Conservation (phyloP, 2,113 vertebrate species). For the Silurus meridionalis region DNA sequence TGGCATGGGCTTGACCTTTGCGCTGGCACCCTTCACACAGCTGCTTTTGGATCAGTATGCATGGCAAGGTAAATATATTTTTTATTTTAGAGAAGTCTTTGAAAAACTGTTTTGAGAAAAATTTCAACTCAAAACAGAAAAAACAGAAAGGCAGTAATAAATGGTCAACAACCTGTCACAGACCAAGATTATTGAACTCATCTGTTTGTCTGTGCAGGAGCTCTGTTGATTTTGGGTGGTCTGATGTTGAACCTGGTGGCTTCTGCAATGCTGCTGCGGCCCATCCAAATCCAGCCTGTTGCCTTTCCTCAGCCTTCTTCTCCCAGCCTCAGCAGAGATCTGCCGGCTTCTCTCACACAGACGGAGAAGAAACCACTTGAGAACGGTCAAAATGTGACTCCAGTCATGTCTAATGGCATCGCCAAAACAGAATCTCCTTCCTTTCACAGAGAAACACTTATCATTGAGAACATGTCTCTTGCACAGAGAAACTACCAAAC, state of each 20-base stretch:
- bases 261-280: conserved; percentile 86
- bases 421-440: conserved; percentile 63
- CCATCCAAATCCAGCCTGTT: conserved; percentile 59
- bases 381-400: conserved; percentile 63
- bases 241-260: conserved; percentile 88
- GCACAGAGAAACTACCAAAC: conserved; percentile 52
- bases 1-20: conserved; percentile 90
- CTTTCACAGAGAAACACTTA: conserved; percentile 50
- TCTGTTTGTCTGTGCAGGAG: conserved; percentile 69
- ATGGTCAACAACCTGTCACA: not conserved
- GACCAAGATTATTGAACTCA: not conserved
- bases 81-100: not conserved
- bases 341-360: conserved; percentile 58
- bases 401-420: conserved; percentile 67
- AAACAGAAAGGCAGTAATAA: not conserved
- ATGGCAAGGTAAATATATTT: conserved; percentile 81
- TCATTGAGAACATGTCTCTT: conserved; percentile 39
- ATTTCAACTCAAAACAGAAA: not conserved
- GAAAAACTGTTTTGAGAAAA: not conserved
- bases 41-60: conserved; percentile 82
- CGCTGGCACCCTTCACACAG: conserved; percentile 86
- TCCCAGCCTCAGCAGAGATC: conserved; percentile 60
- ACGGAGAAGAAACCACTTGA: conserved; percentile 67
- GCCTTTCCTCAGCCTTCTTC: conserved; percentile 53
- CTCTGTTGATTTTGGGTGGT: conserved; percentile 85